phyloP scores from a whole-genome alignment of 2,888 invertebrate species.

The Drosophila testacea region DNA sequence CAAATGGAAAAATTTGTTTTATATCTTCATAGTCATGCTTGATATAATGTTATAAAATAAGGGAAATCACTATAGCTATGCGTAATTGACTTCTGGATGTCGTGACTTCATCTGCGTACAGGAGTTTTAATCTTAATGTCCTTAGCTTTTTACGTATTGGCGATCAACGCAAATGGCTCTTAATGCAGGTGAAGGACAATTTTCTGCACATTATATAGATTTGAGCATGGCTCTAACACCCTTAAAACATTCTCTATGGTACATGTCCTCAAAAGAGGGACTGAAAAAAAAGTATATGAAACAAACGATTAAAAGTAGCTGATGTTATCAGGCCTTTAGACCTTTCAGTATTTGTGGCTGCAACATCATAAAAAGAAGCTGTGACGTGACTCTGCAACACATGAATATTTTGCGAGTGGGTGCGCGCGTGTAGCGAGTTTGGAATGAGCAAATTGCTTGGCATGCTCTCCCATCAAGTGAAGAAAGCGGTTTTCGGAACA shows the following conservation, averaged over 20 bases:
- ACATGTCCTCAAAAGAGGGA: not conserved
- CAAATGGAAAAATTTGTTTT: too few species aligned
- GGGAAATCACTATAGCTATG: too few species aligned
- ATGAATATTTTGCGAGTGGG: slow-evolving; percentile 66
- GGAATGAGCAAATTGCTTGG: slow-evolving; percentile 44
- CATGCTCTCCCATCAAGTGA: slow-evolving; percentile 22
- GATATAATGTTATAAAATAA: too few species aligned
- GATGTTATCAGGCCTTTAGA: slow-evolving; percentile 40
- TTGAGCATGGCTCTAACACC: not conserved
- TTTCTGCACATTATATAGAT: not conserved
- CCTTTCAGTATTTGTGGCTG: slow-evolving; percentile 22
- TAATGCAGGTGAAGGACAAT: not conserved
- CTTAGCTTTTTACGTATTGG: not conserved
- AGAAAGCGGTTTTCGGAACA: slow-evolving; percentile 38
- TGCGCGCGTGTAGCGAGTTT: slow-evolving; percentile 62
- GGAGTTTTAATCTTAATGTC: too few species aligned
- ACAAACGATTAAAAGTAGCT: slow-evolving; percentile 58
- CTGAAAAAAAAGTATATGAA: slow-evolving; percentile 42
- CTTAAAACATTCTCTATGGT: not conserved
- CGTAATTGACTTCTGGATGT: too few species aligned
- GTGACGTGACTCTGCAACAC: slow-evolving; percentile 52
- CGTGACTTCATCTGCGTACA: too few species aligned
- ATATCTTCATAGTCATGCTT: too few species aligned
- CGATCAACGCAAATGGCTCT: not conserved
- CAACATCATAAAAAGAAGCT: slow-evolving; percentile 66